phyloP scores from a whole-genome alignment of 2,888 invertebrate species.

The Sceliomorpha sp. region DNA sequence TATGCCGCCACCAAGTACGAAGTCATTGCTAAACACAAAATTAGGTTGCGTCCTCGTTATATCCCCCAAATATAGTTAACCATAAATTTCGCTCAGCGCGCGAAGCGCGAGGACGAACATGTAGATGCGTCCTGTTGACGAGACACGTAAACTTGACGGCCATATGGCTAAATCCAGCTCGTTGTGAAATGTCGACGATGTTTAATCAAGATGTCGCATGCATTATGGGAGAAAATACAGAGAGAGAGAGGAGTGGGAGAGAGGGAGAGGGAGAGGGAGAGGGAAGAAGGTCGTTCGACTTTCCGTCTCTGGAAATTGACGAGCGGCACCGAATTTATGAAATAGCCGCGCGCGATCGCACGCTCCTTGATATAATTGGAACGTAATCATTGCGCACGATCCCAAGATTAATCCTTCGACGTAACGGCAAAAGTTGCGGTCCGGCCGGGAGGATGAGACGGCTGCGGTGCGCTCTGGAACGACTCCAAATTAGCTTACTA shows the following conservation, averaged over 20 bases:
- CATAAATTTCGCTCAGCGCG: background rate
- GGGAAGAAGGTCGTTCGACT: conserved; percentile 4
- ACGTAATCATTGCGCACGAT: conserved; percentile 8
- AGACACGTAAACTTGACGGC: too few relatives aligned
- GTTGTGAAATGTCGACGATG: too few relatives aligned
- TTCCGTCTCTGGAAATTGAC: background rate
- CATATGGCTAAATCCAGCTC: too few relatives aligned
- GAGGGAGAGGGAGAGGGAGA: too few relatives aligned
- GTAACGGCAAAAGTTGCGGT: conserved; percentile 7
- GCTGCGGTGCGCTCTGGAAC: conserved; percentile 4
- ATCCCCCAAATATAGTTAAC: too few relatives aligned
- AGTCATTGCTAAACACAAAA: too few relatives aligned
- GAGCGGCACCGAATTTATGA: conserved; percentile 2
- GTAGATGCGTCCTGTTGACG: too few relatives aligned
- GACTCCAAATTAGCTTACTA: conserved; percentile 16
- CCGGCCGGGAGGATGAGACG: background rate
- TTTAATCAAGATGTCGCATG: too few relatives aligned
- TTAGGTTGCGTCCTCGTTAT: too few relatives aligned
- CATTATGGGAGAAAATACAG: background rate
- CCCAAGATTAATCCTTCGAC: conserved; percentile 5
- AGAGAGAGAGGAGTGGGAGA: too few relatives aligned
- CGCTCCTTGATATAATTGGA: background rate
- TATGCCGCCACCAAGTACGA: too few relatives aligned
- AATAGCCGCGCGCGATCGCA: background rate
- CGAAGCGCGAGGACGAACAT: too few relatives aligned